These are phyloP conservation scores for Chaenodraco wilsoni DNA, from an alignment of 2,797 vertebrate genomes.

Conservation along the genomic window DNA sequence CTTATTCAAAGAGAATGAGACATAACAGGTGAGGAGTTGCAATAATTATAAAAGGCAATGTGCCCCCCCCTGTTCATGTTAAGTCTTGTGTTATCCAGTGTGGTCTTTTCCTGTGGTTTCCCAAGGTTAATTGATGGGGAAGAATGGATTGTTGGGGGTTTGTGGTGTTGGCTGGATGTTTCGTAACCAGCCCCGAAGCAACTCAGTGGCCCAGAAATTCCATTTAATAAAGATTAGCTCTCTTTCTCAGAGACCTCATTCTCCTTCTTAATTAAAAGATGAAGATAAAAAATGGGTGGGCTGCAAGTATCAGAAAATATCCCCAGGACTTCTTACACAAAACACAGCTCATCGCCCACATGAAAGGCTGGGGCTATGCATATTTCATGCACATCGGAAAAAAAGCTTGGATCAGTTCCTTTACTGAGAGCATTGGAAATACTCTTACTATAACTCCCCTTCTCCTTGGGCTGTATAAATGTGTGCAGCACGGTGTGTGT, in stretches of 20 bases:
- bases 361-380: conserved; percentile 80
- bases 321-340: conserved; percentile 73
- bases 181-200: conserved; percentile 75
- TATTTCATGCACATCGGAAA: conserved; percentile 80
- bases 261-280: conserved; percentile 83
- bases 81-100: conserved; percentile 43
- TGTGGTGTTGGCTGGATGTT: conserved; percentile 64
- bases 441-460: conserved; percentile 59
- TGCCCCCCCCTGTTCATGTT: conserved; percentile 23
- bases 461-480: conserved; percentile 60
- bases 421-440: conserved; percentile 52
- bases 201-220: conserved; percentile 82
- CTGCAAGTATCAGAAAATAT: conserved; percentile 78
- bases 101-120: conserved; percentile 49
- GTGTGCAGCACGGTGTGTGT: conserved; percentile 25
- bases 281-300: conserved; percentile 77
- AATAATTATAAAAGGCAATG: conserved; percentile 48
- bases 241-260: conserved; percentile 79
- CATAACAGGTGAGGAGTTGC: conserved; percentile 57
- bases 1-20: conserved; percentile 53
- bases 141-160: conserved; percentile 58
- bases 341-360: conserved; percentile 74
- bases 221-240: conserved; percentile 86
- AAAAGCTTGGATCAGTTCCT: conserved; percentile 75
- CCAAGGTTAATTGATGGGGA: conserved; percentile 79